phyloP scores from a whole-genome alignment of 2,797 vertebrate species.

The Bovichtus variegatus region DNA sequence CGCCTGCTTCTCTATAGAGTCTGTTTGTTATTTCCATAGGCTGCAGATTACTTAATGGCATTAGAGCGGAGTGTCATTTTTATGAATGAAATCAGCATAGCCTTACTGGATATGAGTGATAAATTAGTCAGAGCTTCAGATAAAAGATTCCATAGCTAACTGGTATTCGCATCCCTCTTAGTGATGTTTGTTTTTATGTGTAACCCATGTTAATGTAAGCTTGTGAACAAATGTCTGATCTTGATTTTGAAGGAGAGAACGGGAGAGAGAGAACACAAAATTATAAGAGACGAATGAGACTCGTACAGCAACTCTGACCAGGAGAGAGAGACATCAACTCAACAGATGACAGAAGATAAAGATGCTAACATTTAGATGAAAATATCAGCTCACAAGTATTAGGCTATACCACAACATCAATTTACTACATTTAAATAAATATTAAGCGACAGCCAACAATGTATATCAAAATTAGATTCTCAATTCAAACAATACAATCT shows the following conservation, averaged over 20 bases:
- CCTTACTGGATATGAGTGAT: neutral
- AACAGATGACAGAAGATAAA: neutral
- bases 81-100: neutral
- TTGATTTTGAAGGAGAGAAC: constrained; percentile 8
- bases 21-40: neutral
- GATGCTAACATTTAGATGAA: neutral
- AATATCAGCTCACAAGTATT: neutral
- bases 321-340: neutral
- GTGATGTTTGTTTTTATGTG: neutral
- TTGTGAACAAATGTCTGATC: neutral
- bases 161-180: neutral
- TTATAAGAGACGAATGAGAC: no score
- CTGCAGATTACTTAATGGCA: neutral
- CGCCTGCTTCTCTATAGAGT: neutral
- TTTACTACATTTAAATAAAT: neutral
- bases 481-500: constrained; percentile 4
- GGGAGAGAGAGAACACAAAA: no score
- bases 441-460: neutral
- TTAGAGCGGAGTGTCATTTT: neutral
- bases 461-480: neutral
- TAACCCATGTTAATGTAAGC: neutral
- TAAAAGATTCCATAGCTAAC: neutral
- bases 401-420: neutral
- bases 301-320: neutral
- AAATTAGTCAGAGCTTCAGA: neutral